Percentiles rank a stretch among this genome's conserved stretches.
phyloP scores from a whole-genome alignment of 1,140 invertebrate genomes.

The Scylla paramamosain region DNA sequence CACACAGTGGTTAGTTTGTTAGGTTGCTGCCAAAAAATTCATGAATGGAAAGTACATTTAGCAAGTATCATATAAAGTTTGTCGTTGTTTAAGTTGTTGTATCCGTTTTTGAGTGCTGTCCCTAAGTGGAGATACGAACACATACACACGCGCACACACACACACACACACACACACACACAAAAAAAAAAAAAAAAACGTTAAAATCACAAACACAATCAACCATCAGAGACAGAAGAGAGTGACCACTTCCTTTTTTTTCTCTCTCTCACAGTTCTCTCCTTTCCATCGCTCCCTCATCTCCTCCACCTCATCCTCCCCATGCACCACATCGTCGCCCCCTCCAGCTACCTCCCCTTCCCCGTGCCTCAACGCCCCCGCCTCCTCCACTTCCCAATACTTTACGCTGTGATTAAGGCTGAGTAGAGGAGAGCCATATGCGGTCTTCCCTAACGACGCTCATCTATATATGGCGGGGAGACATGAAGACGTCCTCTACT shows the following conservation, averaged over 20 bases:
- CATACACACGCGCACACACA: not conserved
- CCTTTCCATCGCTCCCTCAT: not conserved
- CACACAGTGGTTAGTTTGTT: no score
- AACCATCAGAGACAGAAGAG: not conserved
- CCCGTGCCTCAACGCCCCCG: not conserved
- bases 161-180: constrained; percentile 5
- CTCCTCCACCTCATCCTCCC: not conserved
- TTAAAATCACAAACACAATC: not conserved
- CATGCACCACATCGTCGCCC: not conserved
- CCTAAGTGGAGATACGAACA: no score
- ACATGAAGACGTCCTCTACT: not conserved
- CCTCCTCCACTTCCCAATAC: not conserved
- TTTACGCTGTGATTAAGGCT: constrained; percentile 1
- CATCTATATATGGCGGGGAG: not conserved
- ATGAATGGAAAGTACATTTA: no score
- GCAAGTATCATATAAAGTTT: no score
- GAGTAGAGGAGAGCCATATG: not conserved
- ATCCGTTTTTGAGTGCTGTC: no score
- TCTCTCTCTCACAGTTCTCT: not conserved
- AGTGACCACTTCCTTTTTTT: not conserved
- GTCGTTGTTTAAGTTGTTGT: no score
- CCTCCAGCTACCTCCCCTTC: not conserved
- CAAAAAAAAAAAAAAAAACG: not conserved
- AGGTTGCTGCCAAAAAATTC: no score
- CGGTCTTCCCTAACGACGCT: not conserved